Evolutionary conservation across 1,140 invertebrate species (phyloP).

Genomic region (Condylostylus longicornis): DNA sequence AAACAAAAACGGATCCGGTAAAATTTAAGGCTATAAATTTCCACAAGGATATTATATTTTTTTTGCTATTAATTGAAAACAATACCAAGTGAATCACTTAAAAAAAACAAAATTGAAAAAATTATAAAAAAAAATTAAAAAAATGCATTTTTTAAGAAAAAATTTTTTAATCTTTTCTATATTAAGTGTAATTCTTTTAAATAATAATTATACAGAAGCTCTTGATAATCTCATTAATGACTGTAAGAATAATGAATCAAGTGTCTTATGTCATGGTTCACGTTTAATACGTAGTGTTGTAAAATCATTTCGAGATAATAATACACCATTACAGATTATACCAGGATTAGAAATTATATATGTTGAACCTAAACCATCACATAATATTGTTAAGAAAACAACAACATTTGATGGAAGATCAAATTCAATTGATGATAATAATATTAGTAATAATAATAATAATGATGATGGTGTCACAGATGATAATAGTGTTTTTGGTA

Average conservation of each 20-base stretch:
- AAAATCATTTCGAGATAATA: constrained; percentile 19
- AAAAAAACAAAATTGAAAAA: too few relatives aligned
- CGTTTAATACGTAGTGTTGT: constrained; percentile 20
- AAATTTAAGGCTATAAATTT: too few relatives aligned
- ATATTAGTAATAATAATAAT: constrained; percentile 16
- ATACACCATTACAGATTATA: constrained; percentile 22
- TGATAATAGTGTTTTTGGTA: constrained; percentile 30
- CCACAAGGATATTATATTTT: too few relatives aligned
- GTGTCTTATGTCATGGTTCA: constrained; percentile 23
- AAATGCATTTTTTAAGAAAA: too few relatives aligned
- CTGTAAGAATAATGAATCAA: background rate
- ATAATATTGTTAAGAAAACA: constrained; percentile 1
- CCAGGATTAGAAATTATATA: constrained; percentile 27
- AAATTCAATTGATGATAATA: constrained; percentile 35
- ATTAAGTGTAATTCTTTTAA: too few relatives aligned
- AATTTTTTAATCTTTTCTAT: too few relatives aligned
- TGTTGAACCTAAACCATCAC: background rate
- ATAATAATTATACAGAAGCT: too few relatives aligned
- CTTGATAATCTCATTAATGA: too few relatives aligned
- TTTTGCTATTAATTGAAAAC: too few relatives aligned
- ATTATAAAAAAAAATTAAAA: too few relatives aligned
- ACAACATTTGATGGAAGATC: constrained; percentile 31
- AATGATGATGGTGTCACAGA: constrained; percentile 1
- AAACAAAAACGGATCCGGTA: too few relatives aligned
- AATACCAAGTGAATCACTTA: too few relatives aligned